Evolutionary conservation across 2,888 invertebrate species (phyloP), one percentile per base, ranked within the genome.

Genomic region (Pteria penguin): DNA sequence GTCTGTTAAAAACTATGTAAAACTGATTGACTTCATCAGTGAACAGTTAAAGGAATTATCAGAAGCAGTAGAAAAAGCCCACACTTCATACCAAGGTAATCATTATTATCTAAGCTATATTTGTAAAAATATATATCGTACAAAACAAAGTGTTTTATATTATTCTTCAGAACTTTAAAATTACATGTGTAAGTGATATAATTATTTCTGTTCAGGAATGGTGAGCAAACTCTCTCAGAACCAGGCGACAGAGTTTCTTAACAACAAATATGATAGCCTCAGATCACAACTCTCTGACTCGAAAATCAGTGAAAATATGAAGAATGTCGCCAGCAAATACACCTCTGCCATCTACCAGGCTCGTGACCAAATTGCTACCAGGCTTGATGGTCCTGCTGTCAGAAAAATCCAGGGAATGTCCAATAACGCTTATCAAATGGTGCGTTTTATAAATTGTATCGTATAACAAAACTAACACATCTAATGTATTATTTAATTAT

Each of bases 41-140:
- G 65, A 72, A 36, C 33, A 72, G 24, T 58, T 72, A 22, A 22
- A 22, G 22, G 72, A 72, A 18, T 11, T 72, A 26, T 63, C 65
- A 26, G 36, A n/a, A 36, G 36, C 57, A 22, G 22, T 58, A 5
- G 65, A 65, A 11, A 24, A 24, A 8, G 36, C 65, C 33, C 54
- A 57, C 57, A 65, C 57, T 14, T 52, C 33, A 33, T 72, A 72
- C 24, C 65, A 72, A 33, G 72, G 65, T 65, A 55, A 27, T 22
- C n/a, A n/a, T n/a, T n/a, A n/a, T 45, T 45, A 18, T 14, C 45
- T 45, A 14, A 14, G 45, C 8, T 14, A 18, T 14, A 45, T 14
- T 45, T 14, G 18, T 14, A 18, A 45, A 45, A 45, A 45, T 45
- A 18, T 45, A 45, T 45, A 14, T 18, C 8, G 11, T 45, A 18